Evolutionary conservation across 2,888 invertebrate species (phyloP).

Genomic region (Scaeva pyrastri): DNA sequence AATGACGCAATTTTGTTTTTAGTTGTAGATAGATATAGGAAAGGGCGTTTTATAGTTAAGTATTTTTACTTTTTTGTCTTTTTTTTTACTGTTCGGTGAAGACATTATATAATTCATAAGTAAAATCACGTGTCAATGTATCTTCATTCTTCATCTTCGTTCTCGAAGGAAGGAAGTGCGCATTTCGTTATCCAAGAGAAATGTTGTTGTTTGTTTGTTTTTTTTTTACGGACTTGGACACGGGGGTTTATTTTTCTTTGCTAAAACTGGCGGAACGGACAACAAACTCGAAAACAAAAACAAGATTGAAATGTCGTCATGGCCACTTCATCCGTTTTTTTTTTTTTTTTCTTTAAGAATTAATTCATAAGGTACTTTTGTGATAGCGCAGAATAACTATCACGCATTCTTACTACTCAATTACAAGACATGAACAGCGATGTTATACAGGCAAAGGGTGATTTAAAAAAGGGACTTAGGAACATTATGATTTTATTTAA

Average conservation of each 20-base stretch:
- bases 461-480: too few species aligned
- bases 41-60: neutral
- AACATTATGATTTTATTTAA: too few species aligned
- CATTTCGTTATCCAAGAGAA: constrained; percentile 70
- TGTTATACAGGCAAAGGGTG: constrained; percentile 6
- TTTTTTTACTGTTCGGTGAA: constrained; percentile 2
- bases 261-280: neutral
- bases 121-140: constrained; percentile 23
- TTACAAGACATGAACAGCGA: constrained; percentile 19
- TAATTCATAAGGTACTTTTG: constrained; percentile 45
- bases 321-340: constrained; percentile 43
- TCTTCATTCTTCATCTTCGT: constrained; percentile 33
- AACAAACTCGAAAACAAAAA: neutral
- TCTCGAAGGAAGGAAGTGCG: constrained; percentile 64
- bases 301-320: constrained; percentile 4
- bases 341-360: constrained; percentile 36
- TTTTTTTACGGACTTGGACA: neutral
- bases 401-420: constrained; percentile 28
- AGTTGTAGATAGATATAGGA: neutral
- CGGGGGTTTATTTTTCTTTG: constrained; percentile 13
- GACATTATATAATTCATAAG: neutral
- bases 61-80: neutral
- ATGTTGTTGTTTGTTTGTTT: neutral
- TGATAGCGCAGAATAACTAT: constrained; percentile 31
- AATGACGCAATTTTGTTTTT: constrained; percentile 34